phyloP scores from a whole-genome alignment of 2,797 vertebrate genomes.

The Mico argentatus region DNA sequence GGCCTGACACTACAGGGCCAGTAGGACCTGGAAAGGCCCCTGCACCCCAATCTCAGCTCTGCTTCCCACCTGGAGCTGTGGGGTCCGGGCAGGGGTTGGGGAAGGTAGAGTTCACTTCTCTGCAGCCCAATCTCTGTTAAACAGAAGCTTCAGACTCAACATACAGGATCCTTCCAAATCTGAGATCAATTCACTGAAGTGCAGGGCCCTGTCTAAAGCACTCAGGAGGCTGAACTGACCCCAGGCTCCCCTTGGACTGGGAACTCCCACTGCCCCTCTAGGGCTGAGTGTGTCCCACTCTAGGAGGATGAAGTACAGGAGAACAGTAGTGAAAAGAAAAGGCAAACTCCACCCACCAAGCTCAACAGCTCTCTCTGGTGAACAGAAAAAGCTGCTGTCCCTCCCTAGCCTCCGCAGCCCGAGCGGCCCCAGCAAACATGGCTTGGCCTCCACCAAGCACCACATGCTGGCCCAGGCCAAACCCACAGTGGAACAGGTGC shows the following conservation, averaged over 20 bases:
- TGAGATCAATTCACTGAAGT: background rate
- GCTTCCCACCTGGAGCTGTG: background rate
- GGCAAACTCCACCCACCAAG: background rate
- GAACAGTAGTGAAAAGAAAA: background rate
- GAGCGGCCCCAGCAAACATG: accelerated
- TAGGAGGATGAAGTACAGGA: background rate
- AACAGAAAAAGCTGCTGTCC: background rate
- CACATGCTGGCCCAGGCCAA: background rate
- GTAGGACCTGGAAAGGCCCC: background rate
- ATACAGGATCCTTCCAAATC: too few species aligned
- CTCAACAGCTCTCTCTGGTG: background rate
- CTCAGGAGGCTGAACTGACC: background rate
- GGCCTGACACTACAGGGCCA: too few species aligned
- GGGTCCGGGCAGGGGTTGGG: background rate
- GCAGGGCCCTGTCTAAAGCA: background rate
- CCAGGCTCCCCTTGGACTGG: background rate
- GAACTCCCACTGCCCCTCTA: too few species aligned
- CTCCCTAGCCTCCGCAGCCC: accelerated
- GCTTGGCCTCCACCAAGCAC: background rate
- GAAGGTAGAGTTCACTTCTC: background rate
- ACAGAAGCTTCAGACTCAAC: background rate
- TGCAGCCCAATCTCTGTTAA: background rate
- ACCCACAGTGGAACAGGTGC: accelerated
- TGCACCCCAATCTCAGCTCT: background rate
- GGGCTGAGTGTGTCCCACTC: background rate